Percentiles rank a stretch among this genome's conserved stretches.
These are phyloP conservation scores for Callionymus lyra DNA, from an alignment of 2,113 vertebrate species.

Conservation along the genomic window DNA sequence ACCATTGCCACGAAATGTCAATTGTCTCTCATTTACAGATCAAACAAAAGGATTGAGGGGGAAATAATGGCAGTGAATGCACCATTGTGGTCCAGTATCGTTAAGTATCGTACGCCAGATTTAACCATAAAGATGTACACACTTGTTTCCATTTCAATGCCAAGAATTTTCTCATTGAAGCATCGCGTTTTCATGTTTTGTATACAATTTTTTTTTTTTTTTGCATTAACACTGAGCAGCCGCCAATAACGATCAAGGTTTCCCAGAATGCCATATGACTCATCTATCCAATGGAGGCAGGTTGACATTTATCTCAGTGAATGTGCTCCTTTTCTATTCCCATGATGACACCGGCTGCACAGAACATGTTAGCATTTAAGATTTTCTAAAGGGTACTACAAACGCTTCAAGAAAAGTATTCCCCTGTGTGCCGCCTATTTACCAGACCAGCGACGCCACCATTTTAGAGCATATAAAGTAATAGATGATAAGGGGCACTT, in stretches of 20 bases:
- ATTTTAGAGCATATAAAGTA: too few relatives aligned
- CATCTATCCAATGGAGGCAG: conserved; percentile 44
- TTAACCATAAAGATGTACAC: too few relatives aligned
- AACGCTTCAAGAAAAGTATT: conserved; percentile 11
- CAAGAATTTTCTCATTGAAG: too few relatives aligned
- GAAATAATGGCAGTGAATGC: conserved; percentile 28
- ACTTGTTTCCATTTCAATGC: too few relatives aligned
- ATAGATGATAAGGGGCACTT: too few relatives aligned
- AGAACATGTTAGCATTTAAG: conserved; percentile 52
- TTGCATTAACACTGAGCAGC: too few relatives aligned
- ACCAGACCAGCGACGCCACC: conserved; percentile 7
- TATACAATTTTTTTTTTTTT: too few relatives aligned
- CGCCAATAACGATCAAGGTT: background rate
- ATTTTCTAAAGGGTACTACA: conserved; percentile 29
- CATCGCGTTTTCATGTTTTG: too few relatives aligned
- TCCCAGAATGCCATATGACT: conserved; percentile 41
- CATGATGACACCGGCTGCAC: conserved; percentile 41
- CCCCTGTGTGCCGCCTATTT: conserved; percentile 12
- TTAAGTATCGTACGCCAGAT: too few relatives aligned
- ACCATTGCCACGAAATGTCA: conserved; percentile 67
- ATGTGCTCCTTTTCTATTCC: conserved; percentile 45
- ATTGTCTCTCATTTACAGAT: conserved; percentile 65
- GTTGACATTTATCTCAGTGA: conserved; percentile 54
- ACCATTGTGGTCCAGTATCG: conserved; percentile 14
- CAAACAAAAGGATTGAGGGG: conserved; percentile 55